A percentile compares a stretch with the other conserved stretches of the same genome.
Evolutionary conservation across 2,797 vertebrate species (phyloP).

Genomic region (Enteromius paludinosus): DNA sequence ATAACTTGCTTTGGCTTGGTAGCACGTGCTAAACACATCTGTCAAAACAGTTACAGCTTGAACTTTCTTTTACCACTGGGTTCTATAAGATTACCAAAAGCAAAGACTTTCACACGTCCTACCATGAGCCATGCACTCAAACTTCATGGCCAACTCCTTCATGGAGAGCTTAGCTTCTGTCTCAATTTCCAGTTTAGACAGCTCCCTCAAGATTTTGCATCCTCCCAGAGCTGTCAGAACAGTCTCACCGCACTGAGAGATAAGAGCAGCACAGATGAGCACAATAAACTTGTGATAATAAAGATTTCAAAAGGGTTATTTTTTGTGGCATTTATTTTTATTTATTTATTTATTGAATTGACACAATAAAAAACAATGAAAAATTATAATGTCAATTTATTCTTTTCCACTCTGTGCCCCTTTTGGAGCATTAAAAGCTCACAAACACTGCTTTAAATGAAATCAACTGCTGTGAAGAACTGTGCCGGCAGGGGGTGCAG

Average conservation of each 20-base stretch:
- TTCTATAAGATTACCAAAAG: neutral
- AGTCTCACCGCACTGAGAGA: slow-evolving; percentile 73
- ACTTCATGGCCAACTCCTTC: slow-evolving; percentile 84
- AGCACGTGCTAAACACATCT: slow-evolving; percentile 86
- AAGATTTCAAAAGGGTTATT: neutral
- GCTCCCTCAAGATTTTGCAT: slow-evolving; percentile 84
- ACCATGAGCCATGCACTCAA: slow-evolving; percentile 88
- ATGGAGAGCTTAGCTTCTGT: slow-evolving; percentile 80
- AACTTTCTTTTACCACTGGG: neutral
- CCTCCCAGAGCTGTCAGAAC: slow-evolving; percentile 86
- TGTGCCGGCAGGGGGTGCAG: too few species aligned
- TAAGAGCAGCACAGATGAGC: neutral
- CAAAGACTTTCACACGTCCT: slow-evolving; percentile 32
- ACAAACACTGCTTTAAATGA: too few species aligned
- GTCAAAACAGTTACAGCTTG: neutral
- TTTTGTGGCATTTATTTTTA: too few species aligned
- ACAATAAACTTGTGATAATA: neutral
- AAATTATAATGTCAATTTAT: too few species aligned
- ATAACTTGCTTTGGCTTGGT: slow-evolving; percentile 82
- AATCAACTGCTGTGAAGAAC: too few species aligned
- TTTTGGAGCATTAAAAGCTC: too few species aligned
- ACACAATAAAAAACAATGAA: too few species aligned
- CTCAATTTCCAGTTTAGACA: slow-evolving; percentile 83
- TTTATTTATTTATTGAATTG: too few species aligned
- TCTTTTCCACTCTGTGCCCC: too few species aligned